These are phyloP conservation scores for Drosophila ercepeae DNA, from an alignment of 1,140 invertebrate genomes.

Conservation along the genomic window DNA sequence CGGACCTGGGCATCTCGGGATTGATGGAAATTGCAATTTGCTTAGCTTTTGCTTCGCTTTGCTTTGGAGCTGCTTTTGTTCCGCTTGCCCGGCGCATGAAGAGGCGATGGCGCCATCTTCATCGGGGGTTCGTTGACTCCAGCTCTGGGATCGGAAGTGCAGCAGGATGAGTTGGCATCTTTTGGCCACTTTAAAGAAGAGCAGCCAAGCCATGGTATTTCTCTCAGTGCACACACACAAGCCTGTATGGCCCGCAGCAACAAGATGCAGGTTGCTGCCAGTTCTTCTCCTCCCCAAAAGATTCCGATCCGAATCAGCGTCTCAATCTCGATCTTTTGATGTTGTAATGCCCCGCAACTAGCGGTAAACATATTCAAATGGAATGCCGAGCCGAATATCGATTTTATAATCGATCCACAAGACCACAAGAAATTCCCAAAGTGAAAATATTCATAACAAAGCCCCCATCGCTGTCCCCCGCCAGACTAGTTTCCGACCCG, in stretches of 20 bases:
- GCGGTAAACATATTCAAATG: slow-evolving; percentile 48
- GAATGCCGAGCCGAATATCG: slow-evolving; percentile 27
- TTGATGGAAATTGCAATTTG: slow-evolving; percentile 59
- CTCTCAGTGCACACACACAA: not conserved
- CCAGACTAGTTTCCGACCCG: not conserved
- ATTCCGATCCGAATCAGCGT: not conserved
- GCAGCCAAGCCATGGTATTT: not conserved
- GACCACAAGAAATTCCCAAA: slow-evolving; percentile 13
- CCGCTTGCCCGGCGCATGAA: slow-evolving; percentile 39
- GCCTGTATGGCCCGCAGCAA: slow-evolving; percentile 1
- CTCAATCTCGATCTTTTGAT: slow-evolving; percentile 23
- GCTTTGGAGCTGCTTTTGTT: slow-evolving; percentile 33
- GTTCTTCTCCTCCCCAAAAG: not conserved
- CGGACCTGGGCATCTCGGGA: slow-evolving; percentile 13
- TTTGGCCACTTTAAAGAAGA: slow-evolving; percentile 44
- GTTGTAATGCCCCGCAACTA: slow-evolving; percentile 39
- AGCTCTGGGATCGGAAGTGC: slow-evolving; percentile 37
- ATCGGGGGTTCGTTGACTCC: slow-evolving; percentile 50
- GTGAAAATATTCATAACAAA: slow-evolving; percentile 51
- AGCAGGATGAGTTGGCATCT: slow-evolving; percentile 37
- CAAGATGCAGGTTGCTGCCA: slow-evolving; percentile 19
- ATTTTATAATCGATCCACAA: slow-evolving; percentile 27
- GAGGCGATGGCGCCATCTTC: slow-evolving; percentile 47
- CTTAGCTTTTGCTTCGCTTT: slow-evolving; percentile 19
- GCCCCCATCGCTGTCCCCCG: not conserved